A percentile compares a stretch with the other conserved stretches of the same genome.
Conservation (phyloP, 35 echinoderm and acorn worm genomes). For the Ophiothrix spiculata region DNA sequence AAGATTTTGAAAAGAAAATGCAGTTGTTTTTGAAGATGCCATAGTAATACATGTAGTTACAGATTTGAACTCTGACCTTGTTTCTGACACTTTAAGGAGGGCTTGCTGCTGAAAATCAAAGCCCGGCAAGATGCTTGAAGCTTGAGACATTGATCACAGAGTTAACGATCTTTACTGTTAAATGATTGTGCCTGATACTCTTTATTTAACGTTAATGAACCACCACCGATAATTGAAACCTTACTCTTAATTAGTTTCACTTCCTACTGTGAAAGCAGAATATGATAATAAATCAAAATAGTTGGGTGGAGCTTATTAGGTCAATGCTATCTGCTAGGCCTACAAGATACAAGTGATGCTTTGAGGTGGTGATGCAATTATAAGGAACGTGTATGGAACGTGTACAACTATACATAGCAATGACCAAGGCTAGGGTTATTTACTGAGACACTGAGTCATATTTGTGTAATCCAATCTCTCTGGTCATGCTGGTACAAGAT, state of each 20-base stretch:
- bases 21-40: not conserved
- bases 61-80: not conserved
- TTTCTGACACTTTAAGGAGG: not conserved
- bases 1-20: not conserved
- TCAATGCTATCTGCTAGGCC: not conserved
- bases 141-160: constrained; percentile 9
- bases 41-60: no score
- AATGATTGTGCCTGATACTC: no score
- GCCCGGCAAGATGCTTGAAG: not conserved
- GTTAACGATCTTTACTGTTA: no score
- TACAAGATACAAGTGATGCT: not conserved
- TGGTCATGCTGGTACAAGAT: no score
- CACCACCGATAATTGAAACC: not conserved
- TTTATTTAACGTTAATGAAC: not conserved
- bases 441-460: not conserved
- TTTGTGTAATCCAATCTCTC: not conserved
- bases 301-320: not conserved
- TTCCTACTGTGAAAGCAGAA: no score
- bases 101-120: not conserved
- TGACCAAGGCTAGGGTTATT: not conserved
- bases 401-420: not conserved
- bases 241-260: not conserved
- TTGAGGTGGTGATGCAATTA: not conserved
- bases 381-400: not conserved
- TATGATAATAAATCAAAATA: not conserved